phyloP scores from a whole-genome alignment of 2,888 invertebrate species.

The Hydraecia micacea region DNA sequence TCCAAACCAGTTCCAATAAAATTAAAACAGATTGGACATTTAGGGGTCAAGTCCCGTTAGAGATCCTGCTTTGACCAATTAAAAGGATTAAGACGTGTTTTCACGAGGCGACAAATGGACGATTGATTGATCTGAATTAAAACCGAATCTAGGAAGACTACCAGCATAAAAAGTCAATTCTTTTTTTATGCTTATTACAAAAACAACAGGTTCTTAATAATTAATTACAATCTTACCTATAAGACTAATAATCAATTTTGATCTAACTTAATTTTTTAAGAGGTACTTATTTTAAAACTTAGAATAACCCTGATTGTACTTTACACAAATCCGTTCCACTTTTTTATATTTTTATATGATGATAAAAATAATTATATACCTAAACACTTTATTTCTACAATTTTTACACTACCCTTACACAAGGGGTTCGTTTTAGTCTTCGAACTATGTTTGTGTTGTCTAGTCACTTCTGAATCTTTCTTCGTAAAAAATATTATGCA shows the following conservation, averaged over 20 bases:
- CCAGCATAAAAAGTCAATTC: neutral
- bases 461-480: neutral
- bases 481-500: neutral
- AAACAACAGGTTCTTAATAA: neutral
- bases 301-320: no score
- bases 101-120: slow-evolving; percentile 11
- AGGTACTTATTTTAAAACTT: no score
- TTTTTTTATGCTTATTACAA: neutral
- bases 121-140: slow-evolving; percentile 2
- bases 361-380: neutral
- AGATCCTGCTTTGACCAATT: slow-evolving; percentile 74
- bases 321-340: neutral
- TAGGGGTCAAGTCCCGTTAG: slow-evolving; percentile 71
- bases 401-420: neutral
- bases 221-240: neutral
- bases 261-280: neutral
- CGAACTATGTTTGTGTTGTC: neutral
- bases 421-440: neutral
- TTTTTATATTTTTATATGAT: neutral
- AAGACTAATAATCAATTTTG: neutral
- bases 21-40: slow-evolving; percentile 63
- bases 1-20: slow-evolving; percentile 66
- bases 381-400: neutral
- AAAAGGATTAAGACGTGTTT: slow-evolving; percentile 68
- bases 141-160: neutral